These are phyloP conservation scores for Andrena hattorfiana DNA, from an alignment of 2,888 invertebrate species.

Conservation along the genomic window DNA sequence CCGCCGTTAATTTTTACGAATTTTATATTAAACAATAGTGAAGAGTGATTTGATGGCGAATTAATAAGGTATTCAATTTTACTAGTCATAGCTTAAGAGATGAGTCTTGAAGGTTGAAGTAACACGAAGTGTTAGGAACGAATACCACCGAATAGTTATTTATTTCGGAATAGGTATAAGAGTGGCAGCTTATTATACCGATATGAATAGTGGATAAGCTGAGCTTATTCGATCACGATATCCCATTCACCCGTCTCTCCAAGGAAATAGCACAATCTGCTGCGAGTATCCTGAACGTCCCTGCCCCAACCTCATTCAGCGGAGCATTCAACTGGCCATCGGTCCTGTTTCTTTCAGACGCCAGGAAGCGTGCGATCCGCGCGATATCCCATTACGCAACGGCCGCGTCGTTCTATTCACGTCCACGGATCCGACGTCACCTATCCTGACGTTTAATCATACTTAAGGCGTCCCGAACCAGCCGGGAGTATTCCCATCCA, in stretches of 20 bases:
- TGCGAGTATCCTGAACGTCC: background rate
- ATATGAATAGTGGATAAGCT: too few relatives aligned
- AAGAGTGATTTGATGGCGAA: too few relatives aligned
- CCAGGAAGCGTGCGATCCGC: background rate
- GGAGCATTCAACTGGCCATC: background rate
- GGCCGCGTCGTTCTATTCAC: slow-evolving; percentile 27
- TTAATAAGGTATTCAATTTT: too few relatives aligned
- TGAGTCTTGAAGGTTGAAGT: too few relatives aligned
- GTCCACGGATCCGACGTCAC: slow-evolving; percentile 45
- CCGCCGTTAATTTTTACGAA: too few relatives aligned
- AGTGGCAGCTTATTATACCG: too few relatives aligned
- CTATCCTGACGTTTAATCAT: slow-evolving; percentile 68
- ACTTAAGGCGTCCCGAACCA: slow-evolving; percentile 63
- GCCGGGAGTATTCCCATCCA: slow-evolving; percentile 55
- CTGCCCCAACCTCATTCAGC: background rate
- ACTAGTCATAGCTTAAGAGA: too few relatives aligned
- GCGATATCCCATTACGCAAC: slow-evolving; percentile 35
- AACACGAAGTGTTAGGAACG: too few relatives aligned
- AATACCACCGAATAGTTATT: too few relatives aligned
- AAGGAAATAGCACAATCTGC: background rate
- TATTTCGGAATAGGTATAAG: too few relatives aligned
- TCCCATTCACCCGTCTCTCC: background rate
- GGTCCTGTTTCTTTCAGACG: slow-evolving; percentile 1
- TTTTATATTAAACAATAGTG: too few relatives aligned
- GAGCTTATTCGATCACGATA: background rate